Conservation (phyloP, 2,113 vertebrate species). For the Clinocottus analis region DNA sequence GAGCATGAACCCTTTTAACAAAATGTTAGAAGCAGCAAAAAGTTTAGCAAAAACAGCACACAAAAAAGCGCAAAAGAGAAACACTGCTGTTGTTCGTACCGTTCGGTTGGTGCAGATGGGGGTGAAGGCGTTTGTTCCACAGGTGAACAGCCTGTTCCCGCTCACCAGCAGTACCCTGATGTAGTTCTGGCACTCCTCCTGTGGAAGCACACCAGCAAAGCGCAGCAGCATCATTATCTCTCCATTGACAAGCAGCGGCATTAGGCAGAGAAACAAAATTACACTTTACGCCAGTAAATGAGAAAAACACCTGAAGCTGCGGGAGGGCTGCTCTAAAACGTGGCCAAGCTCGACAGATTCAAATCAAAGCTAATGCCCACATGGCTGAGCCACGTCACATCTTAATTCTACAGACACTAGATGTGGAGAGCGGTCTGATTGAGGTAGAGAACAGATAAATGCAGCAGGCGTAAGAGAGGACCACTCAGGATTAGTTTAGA, state of each 20-base stretch:
- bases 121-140: slow-evolving; percentile 96
- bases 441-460: slow-evolving; percentile 54
- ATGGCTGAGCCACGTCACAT: slow-evolving; percentile 64
- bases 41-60: neutral
- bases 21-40: neutral
- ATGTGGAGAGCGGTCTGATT: slow-evolving; percentile 50
- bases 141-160: slow-evolving; percentile 92
- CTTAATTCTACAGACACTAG: slow-evolving; percentile 60
- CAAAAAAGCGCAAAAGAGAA: neutral
- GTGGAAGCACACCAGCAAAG: slow-evolving; percentile 61
- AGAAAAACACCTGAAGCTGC: slow-evolving; percentile 64
- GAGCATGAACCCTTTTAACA: neutral
- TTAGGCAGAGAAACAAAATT: slow-evolving; percentile 51
- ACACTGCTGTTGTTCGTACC: slow-evolving; percentile 77
- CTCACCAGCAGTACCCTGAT: slow-evolving; percentile 95
- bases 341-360: slow-evolving; percentile 64
- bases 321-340: slow-evolving; percentile 51
- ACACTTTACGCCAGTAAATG: slow-evolving; percentile 61
- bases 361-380: slow-evolving; percentile 72
- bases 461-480: slow-evolving; percentile 38
- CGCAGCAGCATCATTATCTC: slow-evolving; percentile 42
- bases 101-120: slow-evolving; percentile 97
- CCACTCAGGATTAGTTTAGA: slow-evolving; percentile 54
- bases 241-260: slow-evolving; percentile 51
- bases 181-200: slow-evolving; percentile 99